Percentiles rank a stretch among this genome's conserved stretches.
Evolutionary conservation across 1,140 invertebrate genomes (phyloP).

Genomic region (Stenopsyche tienmushanensis): DNA sequence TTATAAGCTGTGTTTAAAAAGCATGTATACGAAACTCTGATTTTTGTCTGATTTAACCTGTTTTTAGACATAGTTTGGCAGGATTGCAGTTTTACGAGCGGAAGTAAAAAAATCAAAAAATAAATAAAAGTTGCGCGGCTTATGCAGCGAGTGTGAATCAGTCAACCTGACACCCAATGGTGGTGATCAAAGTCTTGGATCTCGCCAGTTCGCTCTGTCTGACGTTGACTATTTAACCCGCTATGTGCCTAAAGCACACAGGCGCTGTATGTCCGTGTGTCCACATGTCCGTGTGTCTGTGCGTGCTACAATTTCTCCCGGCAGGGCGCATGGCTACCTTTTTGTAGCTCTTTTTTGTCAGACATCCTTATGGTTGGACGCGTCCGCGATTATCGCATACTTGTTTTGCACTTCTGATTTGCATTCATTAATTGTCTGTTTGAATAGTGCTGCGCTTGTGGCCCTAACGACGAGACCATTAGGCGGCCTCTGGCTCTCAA

Average conservation of each 20-base stretch:
- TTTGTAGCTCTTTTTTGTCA: neutral
- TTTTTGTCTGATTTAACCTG: too few relatives aligned
- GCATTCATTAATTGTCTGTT: slow-evolving; percentile 22
- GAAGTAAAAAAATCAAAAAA: too few relatives aligned
- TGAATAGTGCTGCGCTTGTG: too few relatives aligned
- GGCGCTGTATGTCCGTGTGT: neutral
- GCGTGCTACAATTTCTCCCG: neutral
- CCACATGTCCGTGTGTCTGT: neutral
- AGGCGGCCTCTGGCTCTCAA: too few relatives aligned
- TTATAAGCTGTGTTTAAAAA: too few relatives aligned
- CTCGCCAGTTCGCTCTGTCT: neutral
- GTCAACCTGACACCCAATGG: neutral
- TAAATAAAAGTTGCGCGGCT: too few relatives aligned
- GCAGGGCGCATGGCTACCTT: neutral
- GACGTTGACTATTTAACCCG: neutral
- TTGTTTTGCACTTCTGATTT: slow-evolving; percentile 19
- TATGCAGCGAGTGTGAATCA: neutral
- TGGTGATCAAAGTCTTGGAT: slow-evolving; percentile 2
- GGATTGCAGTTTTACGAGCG: too few relatives aligned
- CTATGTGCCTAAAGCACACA: neutral
- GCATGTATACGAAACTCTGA: too few relatives aligned
- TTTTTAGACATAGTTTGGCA: too few relatives aligned
- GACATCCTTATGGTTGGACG: neutral
- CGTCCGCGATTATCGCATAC: slow-evolving; percentile 13
- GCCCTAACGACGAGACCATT: too few relatives aligned